Conservation (phyloP, 2,888 invertebrate species). For the Ochropacha duplaris region DNA sequence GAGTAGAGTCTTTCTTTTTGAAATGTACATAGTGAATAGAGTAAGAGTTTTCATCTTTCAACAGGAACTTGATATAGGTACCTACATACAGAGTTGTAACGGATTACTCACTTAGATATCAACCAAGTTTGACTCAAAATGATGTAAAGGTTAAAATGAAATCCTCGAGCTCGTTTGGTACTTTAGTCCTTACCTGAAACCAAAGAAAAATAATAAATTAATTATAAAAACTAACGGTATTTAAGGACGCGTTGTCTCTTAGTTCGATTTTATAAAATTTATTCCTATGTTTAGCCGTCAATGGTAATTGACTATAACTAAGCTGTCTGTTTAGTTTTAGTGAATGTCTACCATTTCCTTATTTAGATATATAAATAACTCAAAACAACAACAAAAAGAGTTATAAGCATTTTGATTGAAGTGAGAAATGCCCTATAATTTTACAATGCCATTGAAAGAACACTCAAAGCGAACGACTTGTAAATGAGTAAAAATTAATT, state of each 20-base stretch:
- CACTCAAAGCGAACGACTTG: conserved; percentile 46
- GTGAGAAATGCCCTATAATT: not conserved
- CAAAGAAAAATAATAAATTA: conserved; percentile 22
- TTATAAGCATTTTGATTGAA: not conserved
- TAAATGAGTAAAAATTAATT: conserved; percentile 72
- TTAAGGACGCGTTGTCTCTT: too few relatives aligned
- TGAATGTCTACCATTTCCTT: not conserved
- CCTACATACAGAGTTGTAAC: too few relatives aligned
- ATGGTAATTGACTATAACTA: too few relatives aligned
- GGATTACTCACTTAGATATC: conserved; percentile 14
- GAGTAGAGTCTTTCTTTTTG: too few relatives aligned
- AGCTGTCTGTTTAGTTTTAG: not conserved
- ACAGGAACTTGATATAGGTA: conserved; percentile 23
- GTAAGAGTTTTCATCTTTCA: conserved; percentile 32
- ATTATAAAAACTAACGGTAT: too few relatives aligned
- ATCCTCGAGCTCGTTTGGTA: not conserved
- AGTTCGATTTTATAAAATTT: too few relatives aligned
- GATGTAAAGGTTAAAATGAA: not conserved
- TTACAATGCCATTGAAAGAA: not conserved
- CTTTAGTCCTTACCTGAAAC: conserved; percentile 31
- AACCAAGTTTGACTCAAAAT: not conserved
- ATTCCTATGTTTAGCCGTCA: too few relatives aligned
- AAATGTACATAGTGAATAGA: too few relatives aligned
- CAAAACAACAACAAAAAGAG: not conserved
- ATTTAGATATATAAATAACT: not conserved